These are phyloP conservation scores for Saccostrea cuccullata DNA, from an alignment of 1,140 invertebrate genomes.

Conservation along the genomic window DNA sequence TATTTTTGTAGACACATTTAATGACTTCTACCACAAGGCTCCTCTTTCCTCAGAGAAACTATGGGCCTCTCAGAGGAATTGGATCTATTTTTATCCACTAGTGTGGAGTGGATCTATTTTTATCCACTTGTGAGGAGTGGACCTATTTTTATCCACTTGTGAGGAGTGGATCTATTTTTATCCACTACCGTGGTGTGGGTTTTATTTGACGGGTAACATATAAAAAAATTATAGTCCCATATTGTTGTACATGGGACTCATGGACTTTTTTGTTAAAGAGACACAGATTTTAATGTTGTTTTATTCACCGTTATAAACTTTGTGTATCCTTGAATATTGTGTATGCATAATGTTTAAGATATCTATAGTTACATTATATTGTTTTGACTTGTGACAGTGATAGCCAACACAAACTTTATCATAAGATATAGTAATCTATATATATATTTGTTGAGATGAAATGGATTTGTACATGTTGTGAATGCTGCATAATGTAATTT, in stretches of 20 bases:
- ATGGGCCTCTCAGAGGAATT: background rate
- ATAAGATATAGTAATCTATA: conserved; percentile 5
- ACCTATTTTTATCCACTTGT: background rate
- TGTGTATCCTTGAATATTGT: conserved; percentile 16
- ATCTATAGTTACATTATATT: background rate
- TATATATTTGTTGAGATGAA: conserved; percentile 1
- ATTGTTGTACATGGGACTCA: conserved; percentile 21
- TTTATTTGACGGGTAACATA: conserved; percentile 34
- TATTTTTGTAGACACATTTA: conserved; percentile 28
- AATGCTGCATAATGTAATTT: conserved; percentile 3
- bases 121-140: background rate
- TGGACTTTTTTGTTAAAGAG: conserved; percentile 28
- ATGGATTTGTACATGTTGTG: conserved; percentile 16
- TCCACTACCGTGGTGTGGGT: background rate
- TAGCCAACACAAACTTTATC: conserved; percentile 24
- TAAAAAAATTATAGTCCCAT: conserved; percentile 28
- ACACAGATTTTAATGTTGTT: conserved; percentile 38
- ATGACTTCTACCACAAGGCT: conserved; percentile 1
- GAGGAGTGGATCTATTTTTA: conserved; percentile 1
- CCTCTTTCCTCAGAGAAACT: background rate
- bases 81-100: conserved; percentile 1
- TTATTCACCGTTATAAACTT: conserved; percentile 25
- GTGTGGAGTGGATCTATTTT: background rate
- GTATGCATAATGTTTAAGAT: conserved; percentile 8
- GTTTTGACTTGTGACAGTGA: conserved; percentile 15